Evolutionary conservation across 2,113 vertebrate species (phyloP).

Genomic region (Urocynchramus pylzowi): DNA sequence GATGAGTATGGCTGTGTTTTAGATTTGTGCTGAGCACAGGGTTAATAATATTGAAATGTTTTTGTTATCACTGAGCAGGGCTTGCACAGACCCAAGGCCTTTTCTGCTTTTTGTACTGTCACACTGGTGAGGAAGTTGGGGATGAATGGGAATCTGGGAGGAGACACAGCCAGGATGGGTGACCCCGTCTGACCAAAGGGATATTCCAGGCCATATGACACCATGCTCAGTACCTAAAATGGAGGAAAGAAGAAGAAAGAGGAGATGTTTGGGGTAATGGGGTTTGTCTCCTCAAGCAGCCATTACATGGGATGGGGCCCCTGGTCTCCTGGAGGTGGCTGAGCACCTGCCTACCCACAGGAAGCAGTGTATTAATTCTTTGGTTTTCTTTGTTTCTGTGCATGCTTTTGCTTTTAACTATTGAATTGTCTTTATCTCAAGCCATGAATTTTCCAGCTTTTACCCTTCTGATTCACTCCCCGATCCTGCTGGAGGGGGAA

Average conservation of each 20-base stretch:
- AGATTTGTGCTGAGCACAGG: not conserved
- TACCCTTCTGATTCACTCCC: not conserved
- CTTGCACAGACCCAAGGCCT: not conserved
- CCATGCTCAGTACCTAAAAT: not conserved
- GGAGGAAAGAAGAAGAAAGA: not conserved
- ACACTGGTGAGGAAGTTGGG: not conserved
- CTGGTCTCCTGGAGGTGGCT: not conserved
- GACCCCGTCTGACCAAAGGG: not conserved
- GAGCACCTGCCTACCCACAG: not conserved
- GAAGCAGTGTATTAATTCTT: not conserved
- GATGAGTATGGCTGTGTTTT: not conserved
- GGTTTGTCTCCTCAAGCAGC: not conserved
- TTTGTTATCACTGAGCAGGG: not conserved
- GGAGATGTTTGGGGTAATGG: not conserved
- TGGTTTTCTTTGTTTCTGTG: not conserved
- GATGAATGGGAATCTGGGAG: not conserved
- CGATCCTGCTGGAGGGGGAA: fast-evolving
- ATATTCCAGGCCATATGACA: not conserved
- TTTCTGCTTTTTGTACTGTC: fast-evolving
- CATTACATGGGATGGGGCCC: not conserved
- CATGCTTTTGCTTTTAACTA: not conserved
- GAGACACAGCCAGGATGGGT: not conserved
- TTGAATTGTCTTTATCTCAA: not conserved
- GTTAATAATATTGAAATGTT: not conserved
- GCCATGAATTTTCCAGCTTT: not conserved